phyloP scores from a whole-genome alignment of 2,888 invertebrate genomes.

The Rhyacophila evoluta region DNA sequence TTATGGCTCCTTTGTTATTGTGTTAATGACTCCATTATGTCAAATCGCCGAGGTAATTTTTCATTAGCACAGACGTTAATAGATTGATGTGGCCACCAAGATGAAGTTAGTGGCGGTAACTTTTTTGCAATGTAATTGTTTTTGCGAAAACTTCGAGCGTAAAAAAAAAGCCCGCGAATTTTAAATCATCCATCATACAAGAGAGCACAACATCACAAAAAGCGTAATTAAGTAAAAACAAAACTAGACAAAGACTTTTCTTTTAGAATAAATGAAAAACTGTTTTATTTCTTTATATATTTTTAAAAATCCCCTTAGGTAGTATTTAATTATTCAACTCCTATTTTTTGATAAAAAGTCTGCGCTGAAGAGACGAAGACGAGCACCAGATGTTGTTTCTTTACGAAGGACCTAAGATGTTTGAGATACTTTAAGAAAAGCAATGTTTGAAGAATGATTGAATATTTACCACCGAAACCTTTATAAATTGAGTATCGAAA shows the following conservation, averaged over 20 bases:
- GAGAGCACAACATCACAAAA: constrained; percentile 41
- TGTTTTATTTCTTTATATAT: no score
- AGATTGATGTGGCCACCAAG: constrained; percentile 47
- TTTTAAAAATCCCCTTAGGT: no score
- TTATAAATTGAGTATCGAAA: no score
- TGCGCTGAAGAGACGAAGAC: no score
- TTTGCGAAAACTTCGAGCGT: constrained; percentile 42
- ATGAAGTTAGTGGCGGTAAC: constrained; percentile 40
- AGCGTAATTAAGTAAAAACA: constrained; percentile 45
- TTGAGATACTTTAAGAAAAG: no score
- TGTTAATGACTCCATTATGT: constrained; percentile 52
- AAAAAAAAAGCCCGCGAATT: constrained; percentile 35
- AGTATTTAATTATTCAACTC: no score
- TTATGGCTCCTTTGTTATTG: constrained; percentile 31
- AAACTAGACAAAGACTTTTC: constrained; percentile 33
- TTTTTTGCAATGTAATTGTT: constrained; percentile 54
- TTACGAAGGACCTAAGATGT: no score
- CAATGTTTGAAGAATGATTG: no score
- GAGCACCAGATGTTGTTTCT: no score
- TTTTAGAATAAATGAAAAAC: constrained; percentile 19
- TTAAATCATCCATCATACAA: constrained; percentile 50
- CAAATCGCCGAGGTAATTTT: constrained; percentile 49
- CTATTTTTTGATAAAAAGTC: no score
- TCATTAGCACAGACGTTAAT: constrained; percentile 49
- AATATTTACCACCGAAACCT: no score